These are phyloP conservation scores for Agrilus planipennis DNA, from an alignment of 1,140 invertebrate genomes.

Conservation along the genomic window DNA sequence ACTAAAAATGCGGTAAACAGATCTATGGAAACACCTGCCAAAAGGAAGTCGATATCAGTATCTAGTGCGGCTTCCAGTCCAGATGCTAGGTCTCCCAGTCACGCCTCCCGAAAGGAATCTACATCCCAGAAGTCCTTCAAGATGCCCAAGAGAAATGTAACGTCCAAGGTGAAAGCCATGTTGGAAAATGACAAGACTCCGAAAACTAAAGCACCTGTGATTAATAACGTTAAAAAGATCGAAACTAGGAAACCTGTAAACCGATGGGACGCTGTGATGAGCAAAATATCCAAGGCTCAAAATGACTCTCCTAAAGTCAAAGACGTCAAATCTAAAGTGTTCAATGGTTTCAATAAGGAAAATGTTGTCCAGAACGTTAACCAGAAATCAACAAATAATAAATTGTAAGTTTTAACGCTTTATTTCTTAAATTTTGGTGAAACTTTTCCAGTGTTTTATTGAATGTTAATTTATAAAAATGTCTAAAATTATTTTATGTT, in stretches of 20 bases:
- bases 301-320: constrained; percentile 54
- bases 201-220: constrained; percentile 34
- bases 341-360: constrained; percentile 14
- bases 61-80: constrained; percentile 18
- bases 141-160: constrained; percentile 61
- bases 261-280: constrained; percentile 69
- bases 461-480: background rate
- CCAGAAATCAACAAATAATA: constrained; percentile 22
- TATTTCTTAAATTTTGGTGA: too few relatives aligned
- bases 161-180: constrained; percentile 62
- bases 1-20: constrained; percentile 12
- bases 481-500: background rate
- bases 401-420: constrained; percentile 25
- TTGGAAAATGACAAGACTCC: constrained; percentile 33
- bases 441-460: constrained; percentile 9
- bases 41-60: constrained; percentile 31
- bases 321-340: constrained; percentile 70
- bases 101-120: constrained; percentile 39
- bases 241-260: constrained; percentile 33
- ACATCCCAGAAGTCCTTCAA: constrained; percentile 59
- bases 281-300: constrained; percentile 61
- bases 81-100: constrained; percentile 21
- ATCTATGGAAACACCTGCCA: constrained; percentile 41
- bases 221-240: constrained; percentile 19
- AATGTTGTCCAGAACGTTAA: constrained; percentile 6